Evolutionary conservation across 1,140 invertebrate genomes (phyloP), one percentile per base, ranked within the genome.

Genomic region (Leguminivora glycinivorella): DNA sequence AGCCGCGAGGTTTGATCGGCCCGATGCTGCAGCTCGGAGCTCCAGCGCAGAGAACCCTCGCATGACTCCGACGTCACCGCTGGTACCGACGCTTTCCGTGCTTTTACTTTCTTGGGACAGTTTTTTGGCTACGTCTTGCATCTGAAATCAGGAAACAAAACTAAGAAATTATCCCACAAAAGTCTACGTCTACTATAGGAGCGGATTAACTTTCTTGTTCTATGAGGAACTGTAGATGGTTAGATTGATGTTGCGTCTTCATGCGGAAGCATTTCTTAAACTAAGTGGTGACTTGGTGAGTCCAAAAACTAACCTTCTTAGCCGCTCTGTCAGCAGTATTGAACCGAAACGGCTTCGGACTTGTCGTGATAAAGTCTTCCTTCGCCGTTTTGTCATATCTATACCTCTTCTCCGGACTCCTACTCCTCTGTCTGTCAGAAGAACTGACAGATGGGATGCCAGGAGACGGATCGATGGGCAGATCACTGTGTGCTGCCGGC

Each of bases 1-100:
- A 2, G 95, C 94, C n/a, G 95, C 95, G 72, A 95, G 89, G 79
- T 96, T 96, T 4, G 93, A 95, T 68, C 94, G 92, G 63, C 93
- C 93, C 1, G 93, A 81, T 0, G 93, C 92, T 25, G 90, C 83
- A 24, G 88, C 77, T 72, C 82, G 80, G 5, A 87, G 74, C 43
- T 87, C 89, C 58, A 91, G 71, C 1, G 90, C 89, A 4, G 87
- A 88, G 68, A 87, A 89, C 0, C 80, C 84, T 19, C 83, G 76
- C 56, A 81, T 70, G 63, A 78, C 82, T 25, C 73, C 70, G 0
- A 67, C 73, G 4, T 72, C 63, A 4, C 56, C 74, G n/a, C 72
- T 75, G 29, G 75, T 76, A 2, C 74, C 77, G 31, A 76, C 72
- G 63, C 83, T 86, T 12, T 75, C 78, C 0, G 82, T 81, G 72